Conservation (phyloP, 1,140 invertebrate species). For the Contarinia nasturtii region DNA sequence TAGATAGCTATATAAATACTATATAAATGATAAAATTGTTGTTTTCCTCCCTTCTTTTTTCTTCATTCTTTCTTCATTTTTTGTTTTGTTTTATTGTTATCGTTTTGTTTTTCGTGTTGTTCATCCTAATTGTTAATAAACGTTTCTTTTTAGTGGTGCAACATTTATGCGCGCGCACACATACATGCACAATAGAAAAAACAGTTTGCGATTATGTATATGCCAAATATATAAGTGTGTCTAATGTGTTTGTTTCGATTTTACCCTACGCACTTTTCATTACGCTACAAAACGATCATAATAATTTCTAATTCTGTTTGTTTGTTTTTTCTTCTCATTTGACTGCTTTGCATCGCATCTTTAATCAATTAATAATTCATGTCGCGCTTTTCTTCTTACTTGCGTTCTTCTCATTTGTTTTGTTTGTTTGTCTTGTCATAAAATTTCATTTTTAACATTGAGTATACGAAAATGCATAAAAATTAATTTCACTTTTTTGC, state of each 20-base stretch:
- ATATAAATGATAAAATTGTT: conserved; percentile 1
- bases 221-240: too few species aligned
- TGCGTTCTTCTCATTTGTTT: too few species aligned
- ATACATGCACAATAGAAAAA: too few species aligned
- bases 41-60: background rate
- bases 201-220: too few species aligned
- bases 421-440: background rate
- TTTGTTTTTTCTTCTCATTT: too few species aligned
- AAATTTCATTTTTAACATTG: background rate
- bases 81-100: conserved; percentile 3
- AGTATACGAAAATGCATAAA: background rate
- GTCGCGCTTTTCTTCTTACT: too few species aligned
- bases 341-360: too few species aligned
- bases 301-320: background rate
- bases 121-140: conserved; percentile 13
- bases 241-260: background rate
- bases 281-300: background rate
- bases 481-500: background rate
- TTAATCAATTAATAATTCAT: too few species aligned
- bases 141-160: conserved; percentile 7
- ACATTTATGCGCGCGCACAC: too few species aligned
- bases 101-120: conserved; percentile 13
- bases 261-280: background rate
- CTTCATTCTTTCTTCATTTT: background rate
- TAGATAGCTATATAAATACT: conserved; percentile 1